Conservation (phyloP, 92 coral and sea anemone species). For the Zoanthus solanderi region DNA sequence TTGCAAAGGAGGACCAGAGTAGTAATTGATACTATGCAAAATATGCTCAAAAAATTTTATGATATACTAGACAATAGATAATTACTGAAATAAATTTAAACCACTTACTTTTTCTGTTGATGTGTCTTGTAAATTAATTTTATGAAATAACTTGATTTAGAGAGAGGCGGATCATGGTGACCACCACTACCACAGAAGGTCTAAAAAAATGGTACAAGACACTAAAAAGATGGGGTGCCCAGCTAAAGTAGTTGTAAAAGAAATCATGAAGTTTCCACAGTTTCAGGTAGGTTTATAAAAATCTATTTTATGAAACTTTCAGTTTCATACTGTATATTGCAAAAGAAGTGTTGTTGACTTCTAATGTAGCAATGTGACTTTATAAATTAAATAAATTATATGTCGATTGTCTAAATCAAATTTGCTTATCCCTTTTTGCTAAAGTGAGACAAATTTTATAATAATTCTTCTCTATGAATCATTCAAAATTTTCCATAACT, state of each 20-base stretch:
- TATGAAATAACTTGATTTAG: neutral
- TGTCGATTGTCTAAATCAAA: neutral
- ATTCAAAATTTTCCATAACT: neutral
- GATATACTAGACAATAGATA: neutral
- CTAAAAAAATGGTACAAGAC: conserved; percentile 37
- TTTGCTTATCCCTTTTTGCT: neutral
- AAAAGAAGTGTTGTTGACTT: neutral
- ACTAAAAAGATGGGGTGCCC: conserved; percentile 62
- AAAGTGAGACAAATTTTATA: neutral
- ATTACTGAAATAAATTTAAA: too few species aligned
- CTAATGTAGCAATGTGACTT: neutral
- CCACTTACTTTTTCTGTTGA: too few species aligned
- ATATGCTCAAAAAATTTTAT: neutral
- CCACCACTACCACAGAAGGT: conserved; percentile 12
- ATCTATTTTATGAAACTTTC: neutral
- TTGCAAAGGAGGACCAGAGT: neutral
- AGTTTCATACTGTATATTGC: too few species aligned
- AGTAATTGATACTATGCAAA: neutral
- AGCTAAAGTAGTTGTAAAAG: conserved; percentile 34
- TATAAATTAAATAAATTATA: too few species aligned
- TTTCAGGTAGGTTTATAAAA: conserved; percentile 31
- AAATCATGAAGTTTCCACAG: conserved; percentile 45
- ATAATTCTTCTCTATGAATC: neutral
- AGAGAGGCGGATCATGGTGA: conserved; percentile 10
- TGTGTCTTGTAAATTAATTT: neutral